These are phyloP conservation scores for Drosophila punjabiensis DNA, from an alignment of 1,140 invertebrate species.

Conservation along the genomic window DNA sequence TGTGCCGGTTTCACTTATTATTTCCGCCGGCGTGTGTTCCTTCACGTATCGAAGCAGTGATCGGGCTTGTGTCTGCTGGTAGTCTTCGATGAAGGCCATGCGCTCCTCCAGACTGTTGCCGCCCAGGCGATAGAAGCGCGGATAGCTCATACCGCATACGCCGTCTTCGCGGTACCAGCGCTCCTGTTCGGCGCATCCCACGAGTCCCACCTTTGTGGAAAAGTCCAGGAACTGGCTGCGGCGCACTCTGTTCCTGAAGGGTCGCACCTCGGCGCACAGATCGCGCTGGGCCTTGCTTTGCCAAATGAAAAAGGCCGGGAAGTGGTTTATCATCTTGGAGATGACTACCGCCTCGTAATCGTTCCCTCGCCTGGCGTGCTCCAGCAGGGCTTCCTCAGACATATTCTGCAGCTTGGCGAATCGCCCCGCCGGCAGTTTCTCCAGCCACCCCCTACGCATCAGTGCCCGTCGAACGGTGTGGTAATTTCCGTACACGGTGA, in stretches of 20 bases:
- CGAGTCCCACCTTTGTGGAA: constrained; percentile 88
- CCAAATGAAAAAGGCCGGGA: constrained; percentile 88
- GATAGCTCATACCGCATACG: constrained; percentile 87
- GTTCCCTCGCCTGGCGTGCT: constrained; percentile 76
- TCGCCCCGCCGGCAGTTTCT: constrained; percentile 86
- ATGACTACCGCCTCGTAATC: constrained; percentile 85
- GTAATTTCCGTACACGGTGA: constrained; percentile 80
- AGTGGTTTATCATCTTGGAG: constrained; percentile 87
- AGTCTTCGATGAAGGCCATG: constrained; percentile 86
- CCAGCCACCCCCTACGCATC: constrained; percentile 87
- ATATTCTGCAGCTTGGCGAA: constrained; percentile 82
- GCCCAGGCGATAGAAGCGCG: constrained; percentile 87
- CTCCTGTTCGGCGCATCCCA: constrained; percentile 87
- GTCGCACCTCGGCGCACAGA: constrained; percentile 79
- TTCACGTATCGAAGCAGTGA: constrained; percentile 92
- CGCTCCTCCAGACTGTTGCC: constrained; percentile 85
- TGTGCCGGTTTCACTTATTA: constrained; percentile 51
- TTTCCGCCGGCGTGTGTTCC: constrained; percentile 64
- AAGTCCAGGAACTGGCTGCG: constrained; percentile 86
- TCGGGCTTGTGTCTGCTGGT: constrained; percentile 92
- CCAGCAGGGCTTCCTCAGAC: constrained; percentile 70
- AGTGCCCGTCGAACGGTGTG: constrained; percentile 85
- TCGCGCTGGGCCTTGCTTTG: constrained; percentile 76
- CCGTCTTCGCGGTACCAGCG: constrained; percentile 88
- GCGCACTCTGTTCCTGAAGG: constrained; percentile 86